These are phyloP conservation scores for Eulemur albifrons DNA, from an alignment of 2,797 vertebrate genomes.

Conservation along the genomic window DNA sequence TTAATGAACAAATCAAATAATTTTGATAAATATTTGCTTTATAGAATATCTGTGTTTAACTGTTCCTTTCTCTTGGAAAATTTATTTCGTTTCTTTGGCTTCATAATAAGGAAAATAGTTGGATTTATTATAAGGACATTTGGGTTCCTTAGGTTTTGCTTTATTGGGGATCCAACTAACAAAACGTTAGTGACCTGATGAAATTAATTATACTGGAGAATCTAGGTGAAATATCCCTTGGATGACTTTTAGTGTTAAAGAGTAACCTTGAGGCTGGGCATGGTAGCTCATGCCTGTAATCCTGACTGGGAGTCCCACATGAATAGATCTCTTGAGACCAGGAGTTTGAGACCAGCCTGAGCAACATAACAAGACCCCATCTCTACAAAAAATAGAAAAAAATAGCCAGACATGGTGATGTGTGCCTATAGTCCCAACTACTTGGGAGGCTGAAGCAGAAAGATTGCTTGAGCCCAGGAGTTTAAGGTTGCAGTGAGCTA, in stretches of 20 bases:
- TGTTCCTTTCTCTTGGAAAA: neutral
- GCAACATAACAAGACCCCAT: neutral
- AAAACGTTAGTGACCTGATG: neutral
- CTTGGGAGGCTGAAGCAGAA: neutral
- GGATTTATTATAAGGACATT: neutral
- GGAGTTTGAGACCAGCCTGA: neutral
- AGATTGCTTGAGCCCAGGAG: neutral
- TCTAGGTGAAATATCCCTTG: neutral
- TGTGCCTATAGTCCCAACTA: neutral
- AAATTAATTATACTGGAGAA: neutral
- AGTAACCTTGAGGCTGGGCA: neutral
- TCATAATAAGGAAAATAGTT: slow-evolving; percentile 16
- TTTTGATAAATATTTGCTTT: slow-evolving; percentile 43
- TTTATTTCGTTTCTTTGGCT: neutral
- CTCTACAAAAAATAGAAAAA: neutral
- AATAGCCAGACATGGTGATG: neutral
- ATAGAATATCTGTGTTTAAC: neutral
- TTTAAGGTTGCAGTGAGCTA: neutral
- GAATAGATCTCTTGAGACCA: neutral
- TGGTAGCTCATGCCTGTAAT: neutral
- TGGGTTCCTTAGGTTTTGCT: neutral
- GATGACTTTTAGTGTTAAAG: neutral
- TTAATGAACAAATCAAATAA: neutral
- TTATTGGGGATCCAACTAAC: neutral
- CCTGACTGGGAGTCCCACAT: neutral